Evolutionary conservation across 2,797 vertebrate species (phyloP), one percentile per base, ranked within the genome.

Genomic region (Coregonus suidteri): DNA sequence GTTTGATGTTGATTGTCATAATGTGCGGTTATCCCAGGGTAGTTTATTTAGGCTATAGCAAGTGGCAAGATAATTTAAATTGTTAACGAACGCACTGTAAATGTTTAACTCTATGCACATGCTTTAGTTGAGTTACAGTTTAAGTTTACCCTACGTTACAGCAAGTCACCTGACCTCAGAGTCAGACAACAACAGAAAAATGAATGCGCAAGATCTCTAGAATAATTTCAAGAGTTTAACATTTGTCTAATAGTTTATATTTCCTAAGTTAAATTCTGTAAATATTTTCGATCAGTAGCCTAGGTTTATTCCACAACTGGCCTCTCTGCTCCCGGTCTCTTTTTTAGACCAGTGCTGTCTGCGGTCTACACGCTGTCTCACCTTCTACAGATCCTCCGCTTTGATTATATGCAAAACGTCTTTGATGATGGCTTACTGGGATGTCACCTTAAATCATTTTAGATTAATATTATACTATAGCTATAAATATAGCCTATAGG

Each of bases 121-220:
- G 73, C 37, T 25, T 14, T 30, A 16, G 16, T 25, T 64, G 14
- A 41, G 59, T 64, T 35, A 74, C 73, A 47, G 41, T 51, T n/a
- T 31, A 54, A 41, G 68, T 6, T 14, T 59, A 59, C 71, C 52
- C 25, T 3, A 59, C 30, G 54, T 74, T 59, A 59, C 15, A 35
- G 71, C 25, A n/a, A 52, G 54, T 74, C 59, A 74, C 73, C 35
- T 47, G 73, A 74, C 73, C 73, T 47, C 73, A 11, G 59, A 25
- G 20, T 64, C n/a, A 25, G 71, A 35, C 71, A 64, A 41, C 14
- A 25, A 41, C 35, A 30, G 5, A 51, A 64, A 74, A 74, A 34
- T 74, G 47, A 4, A 62, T 74, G 34, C 15, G 56, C 54, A 37
- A 30, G 20, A 72, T 30, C 30, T 72, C 51, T 53, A 30, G 47